Percentiles rank a stretch among this genome's conserved stretches.
Conservation (phyloP, 2,888 invertebrate species). For the Altica lythri region DNA sequence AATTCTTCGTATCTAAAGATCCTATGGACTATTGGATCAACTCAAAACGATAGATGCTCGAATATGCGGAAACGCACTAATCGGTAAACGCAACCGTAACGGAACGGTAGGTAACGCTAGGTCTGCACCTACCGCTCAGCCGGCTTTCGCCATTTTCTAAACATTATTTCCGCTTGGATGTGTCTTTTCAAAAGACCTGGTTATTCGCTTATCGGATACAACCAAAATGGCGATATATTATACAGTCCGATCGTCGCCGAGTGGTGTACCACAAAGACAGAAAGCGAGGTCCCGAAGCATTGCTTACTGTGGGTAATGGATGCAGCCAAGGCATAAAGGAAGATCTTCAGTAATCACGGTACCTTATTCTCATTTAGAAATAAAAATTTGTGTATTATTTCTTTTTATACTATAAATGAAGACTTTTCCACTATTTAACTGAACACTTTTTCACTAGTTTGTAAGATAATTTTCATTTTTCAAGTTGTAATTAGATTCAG, state of each 20-base stretch:
- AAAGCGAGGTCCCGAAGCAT: background rate
- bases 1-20: no score
- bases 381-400: no score
- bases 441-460: no score
- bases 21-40: no score
- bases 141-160: slow-evolving; percentile 50
- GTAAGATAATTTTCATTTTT: no score
- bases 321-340: no score
- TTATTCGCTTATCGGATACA: slow-evolving; percentile 51
- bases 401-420: no score
- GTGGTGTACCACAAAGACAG: background rate
- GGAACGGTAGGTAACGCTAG: background rate
- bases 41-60: slow-evolving; percentile 28
- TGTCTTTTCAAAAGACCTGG: slow-evolving; percentile 49
- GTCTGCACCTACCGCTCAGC: slow-evolving; percentile 13
- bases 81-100: background rate
- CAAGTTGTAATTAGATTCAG: no score
- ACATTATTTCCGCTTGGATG: slow-evolving; percentile 53
- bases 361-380: no score
- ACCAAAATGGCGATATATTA: slow-evolving; percentile 49
- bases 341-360: no score
- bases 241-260: slow-evolving; percentile 21
- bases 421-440: no score
- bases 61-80: slow-evolving; percentile 35
- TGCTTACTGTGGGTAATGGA: background rate